These are phyloP conservation scores for Chydorus sphaericus DNA, from an alignment of 2,888 invertebrate species.

Conservation along the genomic window DNA sequence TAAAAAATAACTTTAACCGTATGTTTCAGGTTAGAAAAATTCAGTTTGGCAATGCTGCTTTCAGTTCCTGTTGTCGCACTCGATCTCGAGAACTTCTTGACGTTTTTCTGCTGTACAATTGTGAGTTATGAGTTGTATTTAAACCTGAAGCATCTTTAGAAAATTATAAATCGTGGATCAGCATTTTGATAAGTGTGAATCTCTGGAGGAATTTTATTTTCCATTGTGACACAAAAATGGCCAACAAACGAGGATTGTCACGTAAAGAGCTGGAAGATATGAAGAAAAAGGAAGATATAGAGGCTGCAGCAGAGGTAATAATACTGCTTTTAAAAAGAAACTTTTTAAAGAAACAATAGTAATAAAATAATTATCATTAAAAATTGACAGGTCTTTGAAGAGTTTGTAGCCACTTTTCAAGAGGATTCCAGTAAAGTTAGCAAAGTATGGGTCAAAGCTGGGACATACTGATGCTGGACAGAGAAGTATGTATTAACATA, in stretches of 20 bases:
- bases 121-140: too few species aligned
- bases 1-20: too few species aligned
- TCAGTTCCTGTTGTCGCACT: too few species aligned
- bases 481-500: constrained; percentile 46
- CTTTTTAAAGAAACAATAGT: not conserved
- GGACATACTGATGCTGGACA: constrained; percentile 88
- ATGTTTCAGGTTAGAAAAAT: too few species aligned
- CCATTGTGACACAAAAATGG: constrained; percentile 2
- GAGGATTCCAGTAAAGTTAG: constrained; percentile 50
- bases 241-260: constrained; percentile 35
- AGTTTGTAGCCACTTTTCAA: constrained; percentile 94
- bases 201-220: too few species aligned
- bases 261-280: constrained; percentile 64
- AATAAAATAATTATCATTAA: not conserved
- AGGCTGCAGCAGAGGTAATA: constrained; percentile 71
- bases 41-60: too few species aligned
- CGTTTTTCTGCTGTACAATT: too few species aligned
- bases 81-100: too few species aligned
- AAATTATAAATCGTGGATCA: too few species aligned
- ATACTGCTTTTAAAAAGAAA: constrained; percentile 15
- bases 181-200: too few species aligned
- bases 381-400: constrained; percentile 64
- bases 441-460: constrained; percentile 96
- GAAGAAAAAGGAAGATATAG: constrained; percentile 72
- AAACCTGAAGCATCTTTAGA: too few species aligned